Conservation (phyloP, 2,888 invertebrate genomes). For the Cheilosia scutellata region DNA sequence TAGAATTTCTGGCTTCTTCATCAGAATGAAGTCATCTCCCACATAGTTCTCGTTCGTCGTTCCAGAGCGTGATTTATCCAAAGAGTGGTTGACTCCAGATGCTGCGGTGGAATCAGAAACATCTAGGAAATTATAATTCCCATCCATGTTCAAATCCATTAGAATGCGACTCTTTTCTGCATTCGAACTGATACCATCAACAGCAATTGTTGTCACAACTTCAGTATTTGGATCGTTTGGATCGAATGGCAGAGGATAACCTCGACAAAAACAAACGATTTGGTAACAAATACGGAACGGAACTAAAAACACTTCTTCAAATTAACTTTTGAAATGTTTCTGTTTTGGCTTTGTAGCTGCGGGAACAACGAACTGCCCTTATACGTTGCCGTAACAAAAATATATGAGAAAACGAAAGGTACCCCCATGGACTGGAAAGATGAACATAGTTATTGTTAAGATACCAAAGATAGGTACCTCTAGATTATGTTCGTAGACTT, state of each 20-base stretch:
- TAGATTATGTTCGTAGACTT: too few species aligned
- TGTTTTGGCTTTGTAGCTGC: too few species aligned
- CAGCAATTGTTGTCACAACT: slow-evolving; percentile 97
- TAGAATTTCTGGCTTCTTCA: slow-evolving; percentile 86
- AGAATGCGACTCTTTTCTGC: slow-evolving; percentile 82
- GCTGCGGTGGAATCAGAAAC: slow-evolving; percentile 78
- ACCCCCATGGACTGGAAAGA: too few species aligned
- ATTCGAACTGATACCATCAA: slow-evolving; percentile 86
- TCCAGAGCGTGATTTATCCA: slow-evolving; percentile 78
- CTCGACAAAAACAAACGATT: too few species aligned
- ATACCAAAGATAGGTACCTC: too few species aligned
- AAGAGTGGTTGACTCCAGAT: slow-evolving; percentile 74
- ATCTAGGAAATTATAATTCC: slow-evolving; percentile 86
- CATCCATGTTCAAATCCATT: slow-evolving; percentile 84
- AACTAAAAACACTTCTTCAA: too few species aligned
- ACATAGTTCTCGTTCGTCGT: slow-evolving; percentile 69
- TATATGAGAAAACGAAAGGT: too few species aligned
- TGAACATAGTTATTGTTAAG: too few species aligned
- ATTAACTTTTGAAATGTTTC: too few species aligned
- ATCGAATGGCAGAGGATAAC: slow-evolving; percentile 97
- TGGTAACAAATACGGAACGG: too few species aligned
- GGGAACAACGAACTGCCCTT: too few species aligned
- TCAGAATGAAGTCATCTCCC: slow-evolving; percentile 80
- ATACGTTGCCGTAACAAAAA: too few species aligned
- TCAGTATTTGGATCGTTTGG: slow-evolving; percentile 98